Percentiles rank a stretch among this genome's conserved stretches.
Conservation (phyloP, 2,113 vertebrate species). For the Leptosomus discolor region DNA sequence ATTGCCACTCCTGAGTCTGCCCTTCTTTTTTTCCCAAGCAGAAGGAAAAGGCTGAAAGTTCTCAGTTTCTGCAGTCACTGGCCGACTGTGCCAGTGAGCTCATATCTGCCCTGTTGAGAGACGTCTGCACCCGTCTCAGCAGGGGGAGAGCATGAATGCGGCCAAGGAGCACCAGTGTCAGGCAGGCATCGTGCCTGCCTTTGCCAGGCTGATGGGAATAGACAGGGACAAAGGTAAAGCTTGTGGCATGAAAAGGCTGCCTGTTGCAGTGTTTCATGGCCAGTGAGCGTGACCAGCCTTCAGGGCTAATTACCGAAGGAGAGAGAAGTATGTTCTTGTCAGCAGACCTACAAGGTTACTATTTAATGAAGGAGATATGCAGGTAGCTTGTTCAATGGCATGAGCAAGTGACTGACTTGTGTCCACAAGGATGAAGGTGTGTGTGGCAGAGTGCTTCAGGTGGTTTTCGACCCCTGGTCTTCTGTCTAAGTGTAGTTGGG, state of each 20-base stretch:
- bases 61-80: fast-evolving
- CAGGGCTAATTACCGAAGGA: slow-evolving; percentile 64
- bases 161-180: not conserved
- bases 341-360: slow-evolving; percentile 62
- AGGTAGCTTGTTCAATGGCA: slow-evolving; percentile 28
- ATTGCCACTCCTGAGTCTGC: not conserved
- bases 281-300: slow-evolving; percentile 67
- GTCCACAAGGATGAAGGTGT: not conserved
- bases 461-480: not conserved
- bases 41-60: not conserved
- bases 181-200: not conserved
- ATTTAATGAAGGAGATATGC: slow-evolving; percentile 68
- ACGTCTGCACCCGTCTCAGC: not conserved
- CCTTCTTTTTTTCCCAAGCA: not conserved
- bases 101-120: slow-evolving; percentile 52
- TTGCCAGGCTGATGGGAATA: slow-evolving; percentile 7
- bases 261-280: slow-evolving; percentile 60
- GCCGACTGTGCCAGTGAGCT: not conserved
- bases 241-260: slow-evolving; percentile 58
- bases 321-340: slow-evolving; percentile 65
- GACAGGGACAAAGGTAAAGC: slow-evolving; percentile 60
- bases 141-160: not conserved
- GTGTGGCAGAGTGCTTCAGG: not conserved
- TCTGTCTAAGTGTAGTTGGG: not conserved
- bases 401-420: slow-evolving; percentile 6